Evolutionary conservation across 2,888 invertebrate species (phyloP), one percentile per base, ranked within the genome.

Genomic region (Mechanitis mazaeus): DNA sequence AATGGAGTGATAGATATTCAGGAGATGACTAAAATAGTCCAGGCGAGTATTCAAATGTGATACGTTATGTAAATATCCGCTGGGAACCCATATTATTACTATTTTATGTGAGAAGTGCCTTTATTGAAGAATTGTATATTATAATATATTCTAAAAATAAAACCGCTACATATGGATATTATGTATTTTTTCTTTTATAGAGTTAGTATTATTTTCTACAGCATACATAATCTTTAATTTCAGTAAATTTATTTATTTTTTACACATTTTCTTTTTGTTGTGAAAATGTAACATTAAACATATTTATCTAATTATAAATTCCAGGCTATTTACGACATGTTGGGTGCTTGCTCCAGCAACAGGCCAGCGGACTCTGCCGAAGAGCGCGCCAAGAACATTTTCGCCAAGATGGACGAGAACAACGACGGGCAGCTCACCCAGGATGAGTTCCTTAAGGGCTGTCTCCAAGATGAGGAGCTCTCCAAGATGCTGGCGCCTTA

Each of bases 251-350:
- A 4, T 38, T 7, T 7, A 38, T 1, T 6, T 38, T 6, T 38
- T 4, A 38, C 38, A 4, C 4, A 6, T 7, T 7, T 6, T 6
- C 38, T 7, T 38, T 38, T 38, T 7, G 7, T 38, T 38, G 7
- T 6, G 1, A 6, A 38, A 6, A 2, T 38, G 3, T 38, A 38
- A 7, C 38, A 38, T 42, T 9, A 5, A 11, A 11, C 42, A 42
- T 42, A 42, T 9, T 9, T 42, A 42, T 9, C 11, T 2, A 50
- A 50, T 31, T 31, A 31, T 50, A 50, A 58, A 64, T 87, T 92
- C 54, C 92, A 99, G 99, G 99, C 99, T 71, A 99, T 99, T 89
- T 99, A 99, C 91, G 98, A 98, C 87, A 99, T 99, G 99, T 92
- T 99, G 75, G 99, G 99, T 61, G 98, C 98, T 69, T 97, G 97